phyloP scores from a whole-genome alignment of 30 jellyfish, hydroid and myxozoan species.

The Turritopsis rubra region DNA sequence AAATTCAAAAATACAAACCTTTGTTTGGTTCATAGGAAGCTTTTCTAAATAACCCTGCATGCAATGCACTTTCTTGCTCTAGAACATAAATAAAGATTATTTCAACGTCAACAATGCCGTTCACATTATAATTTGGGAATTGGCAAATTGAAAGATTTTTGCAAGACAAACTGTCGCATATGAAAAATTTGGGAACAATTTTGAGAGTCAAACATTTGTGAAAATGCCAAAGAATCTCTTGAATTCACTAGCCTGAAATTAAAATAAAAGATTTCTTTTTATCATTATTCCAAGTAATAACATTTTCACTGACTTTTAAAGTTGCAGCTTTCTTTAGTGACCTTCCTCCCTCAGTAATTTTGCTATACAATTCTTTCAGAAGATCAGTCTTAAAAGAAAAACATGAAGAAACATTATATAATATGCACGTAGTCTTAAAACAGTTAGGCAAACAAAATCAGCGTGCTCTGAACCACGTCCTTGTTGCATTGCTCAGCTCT shows the following conservation, averaged over 20 bases:
- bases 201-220: too few species aligned
- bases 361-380: slow-evolving; percentile 2
- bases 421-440: background rate
- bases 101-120: background rate
- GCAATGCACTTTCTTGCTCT: slow-evolving; percentile 23
- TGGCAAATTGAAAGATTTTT: too few species aligned
- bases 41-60: slow-evolving; percentile 79
- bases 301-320: background rate
- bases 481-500: too few species aligned
- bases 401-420: too few species aligned
- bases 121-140: background rate
- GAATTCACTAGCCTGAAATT: too few species aligned
- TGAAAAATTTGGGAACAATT: too few species aligned
- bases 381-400: background rate
- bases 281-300: background rate
- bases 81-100: background rate
- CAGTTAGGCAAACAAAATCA: too few species aligned
- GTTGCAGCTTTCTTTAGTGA: slow-evolving; percentile 5
- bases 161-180: too few species aligned
- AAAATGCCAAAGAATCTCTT: too few species aligned
- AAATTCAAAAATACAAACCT: too few species aligned
- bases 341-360: slow-evolving; percentile 1
- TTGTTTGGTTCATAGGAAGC: slow-evolving; percentile 76
- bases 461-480: too few species aligned
- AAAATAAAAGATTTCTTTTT: too few species aligned